Evolutionary conservation across 2,888 invertebrate genomes (phyloP), one percentile per base, ranked within the genome.

Genomic region (Aphidius colemani): DNA sequence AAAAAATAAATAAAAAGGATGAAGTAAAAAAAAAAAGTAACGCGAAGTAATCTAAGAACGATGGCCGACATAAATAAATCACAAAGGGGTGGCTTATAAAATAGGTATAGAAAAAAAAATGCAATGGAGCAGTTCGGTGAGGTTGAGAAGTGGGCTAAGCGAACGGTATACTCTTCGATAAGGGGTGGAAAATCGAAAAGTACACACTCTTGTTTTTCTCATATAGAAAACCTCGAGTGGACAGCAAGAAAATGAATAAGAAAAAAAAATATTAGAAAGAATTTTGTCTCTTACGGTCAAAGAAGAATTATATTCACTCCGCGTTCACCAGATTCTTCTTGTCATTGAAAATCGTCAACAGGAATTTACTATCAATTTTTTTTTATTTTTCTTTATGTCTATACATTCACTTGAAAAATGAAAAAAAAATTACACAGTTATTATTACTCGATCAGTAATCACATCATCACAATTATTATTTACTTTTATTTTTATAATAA

Each of bases 61-160:
- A 61, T 64, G 56, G 44, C 13, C 41, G 49, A 45, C 57, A 65
- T 59, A 65, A 61, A 65, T 65, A 63, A 67, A 68, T 68, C 67
- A 67, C 53, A 59, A 61, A 61, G 51, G 48, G 53, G 41, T 61
- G 58, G 45, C 49, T 48, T 55, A 45, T 44, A 41, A 43, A 18
- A 39, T 50, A 44, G 49, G 41, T 7, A 43, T 50, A 40, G n/a
- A 18, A 49, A 18, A 43, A 49, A 30, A 50, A 61, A 50, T 51
- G 53, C 56, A 55, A 49, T 59, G 63, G 49, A 63, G n/a, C 13
- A 18, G 13, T 18, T 18, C 39, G 44, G 13, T 39, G 51, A 18
- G 51, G 53, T 44, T 53, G 48, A 13, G 45, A 18, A 58, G 62
- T 53, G 46, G 44, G 55, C 43, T 55, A 13, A 43, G 56, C 10